These are phyloP conservation scores for Pammene aurita DNA, from an alignment of 2,888 invertebrate genomes.

Conservation along the genomic window DNA sequence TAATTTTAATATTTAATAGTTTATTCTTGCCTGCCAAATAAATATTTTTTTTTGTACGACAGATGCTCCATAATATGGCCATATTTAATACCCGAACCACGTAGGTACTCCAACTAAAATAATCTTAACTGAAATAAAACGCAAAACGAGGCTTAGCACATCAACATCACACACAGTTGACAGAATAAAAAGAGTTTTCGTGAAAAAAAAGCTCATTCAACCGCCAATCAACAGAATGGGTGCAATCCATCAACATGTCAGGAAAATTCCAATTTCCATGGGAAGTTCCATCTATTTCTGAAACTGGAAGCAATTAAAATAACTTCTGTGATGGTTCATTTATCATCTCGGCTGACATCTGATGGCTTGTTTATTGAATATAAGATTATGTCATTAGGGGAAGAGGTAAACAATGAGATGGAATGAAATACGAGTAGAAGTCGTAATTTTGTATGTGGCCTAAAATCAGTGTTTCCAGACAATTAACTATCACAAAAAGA, in stretches of 20 bases:
- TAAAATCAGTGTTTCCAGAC: not conserved
- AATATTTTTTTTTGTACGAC: no score
- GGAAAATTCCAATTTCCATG: constrained; percentile 63
- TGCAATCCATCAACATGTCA: constrained; percentile 67
- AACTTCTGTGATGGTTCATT: constrained; percentile 51
- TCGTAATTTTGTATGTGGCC: not conserved
- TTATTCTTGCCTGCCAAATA: no score
- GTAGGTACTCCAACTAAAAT: not conserved
- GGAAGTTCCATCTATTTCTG: constrained; percentile 52
- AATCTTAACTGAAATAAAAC: constrained; percentile 4
- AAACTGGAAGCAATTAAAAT: constrained; percentile 60
- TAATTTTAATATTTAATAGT: no score
- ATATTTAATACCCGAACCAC: not conserved
- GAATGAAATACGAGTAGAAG: not conserved
- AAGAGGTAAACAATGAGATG: not conserved
- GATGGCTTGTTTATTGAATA: constrained; percentile 46
- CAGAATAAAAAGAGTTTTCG: constrained; percentile 41
- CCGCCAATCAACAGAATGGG: constrained; percentile 73
- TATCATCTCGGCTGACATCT: constrained; percentile 49
- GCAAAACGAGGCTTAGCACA: constrained; percentile 11
- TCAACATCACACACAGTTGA: constrained; percentile 36
- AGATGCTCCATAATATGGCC: no score
- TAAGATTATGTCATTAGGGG: constrained; percentile 43
- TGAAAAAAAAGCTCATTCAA: constrained; percentile 50
- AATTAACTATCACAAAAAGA: no score